phyloP scores from a whole-genome alignment of 2,797 vertebrate genomes.

The Hypotaenidia philippensis region DNA sequence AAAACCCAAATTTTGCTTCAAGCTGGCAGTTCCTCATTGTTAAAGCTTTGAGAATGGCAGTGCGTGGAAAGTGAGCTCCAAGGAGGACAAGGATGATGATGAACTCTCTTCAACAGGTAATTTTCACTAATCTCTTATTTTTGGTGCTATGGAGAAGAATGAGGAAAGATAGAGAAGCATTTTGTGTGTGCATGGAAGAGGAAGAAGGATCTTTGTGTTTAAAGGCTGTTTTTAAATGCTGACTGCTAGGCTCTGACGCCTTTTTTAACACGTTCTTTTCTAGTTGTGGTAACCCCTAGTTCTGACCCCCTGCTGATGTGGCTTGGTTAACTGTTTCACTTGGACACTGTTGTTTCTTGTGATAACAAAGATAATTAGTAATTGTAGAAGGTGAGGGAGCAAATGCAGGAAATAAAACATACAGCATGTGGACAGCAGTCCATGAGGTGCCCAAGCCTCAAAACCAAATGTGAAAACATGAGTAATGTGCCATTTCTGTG shows the following conservation, averaged over 20 bases:
- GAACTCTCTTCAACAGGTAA: constrained; percentile 43
- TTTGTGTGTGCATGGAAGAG: neutral
- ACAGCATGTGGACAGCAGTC: rapidly evolving
- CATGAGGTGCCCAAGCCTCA: neutral
- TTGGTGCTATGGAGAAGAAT: neutral
- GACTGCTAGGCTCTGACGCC: neutral
- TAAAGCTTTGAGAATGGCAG: neutral
- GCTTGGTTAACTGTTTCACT: neutral
- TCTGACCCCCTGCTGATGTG: neutral
- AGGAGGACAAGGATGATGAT: neutral
- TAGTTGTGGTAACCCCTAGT: neutral
- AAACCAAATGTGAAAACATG: neutral
- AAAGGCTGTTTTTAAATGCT: neutral
- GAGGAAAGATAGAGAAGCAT: neutral
- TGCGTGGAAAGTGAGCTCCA: neutral
- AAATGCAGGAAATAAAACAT: neutral
- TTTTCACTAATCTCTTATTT: neutral
- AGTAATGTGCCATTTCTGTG: neutral
- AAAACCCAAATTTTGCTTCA: neutral
- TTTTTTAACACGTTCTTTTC: neutral
- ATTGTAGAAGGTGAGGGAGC: neutral
- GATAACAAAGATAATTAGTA: neutral
- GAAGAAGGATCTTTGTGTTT: neutral
- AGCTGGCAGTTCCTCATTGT: neutral
- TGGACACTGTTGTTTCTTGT: neutral